phyloP scores from a whole-genome alignment of 2,113 vertebrate genomes.

The Orientallactaga bullata region DNA sequence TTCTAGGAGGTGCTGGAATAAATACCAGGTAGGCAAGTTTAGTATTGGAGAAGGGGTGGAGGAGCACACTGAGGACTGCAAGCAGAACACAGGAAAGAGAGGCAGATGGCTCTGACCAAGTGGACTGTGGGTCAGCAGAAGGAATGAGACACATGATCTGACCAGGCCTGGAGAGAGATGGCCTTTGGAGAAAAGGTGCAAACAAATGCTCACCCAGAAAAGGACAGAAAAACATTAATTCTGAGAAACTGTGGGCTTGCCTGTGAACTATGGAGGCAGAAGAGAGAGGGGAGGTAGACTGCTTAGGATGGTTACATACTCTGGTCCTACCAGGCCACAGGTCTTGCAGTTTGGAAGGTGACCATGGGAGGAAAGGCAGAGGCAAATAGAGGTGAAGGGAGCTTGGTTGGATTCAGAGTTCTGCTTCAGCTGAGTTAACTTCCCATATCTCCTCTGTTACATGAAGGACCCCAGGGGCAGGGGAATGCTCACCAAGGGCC shows the following conservation, averaged over 20 bases:
- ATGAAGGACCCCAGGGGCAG: not conserved
- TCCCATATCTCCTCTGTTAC: not conserved
- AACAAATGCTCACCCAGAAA: not conserved
- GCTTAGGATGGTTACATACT: not conserved
- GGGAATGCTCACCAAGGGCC: not conserved
- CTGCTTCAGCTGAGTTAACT: not conserved
- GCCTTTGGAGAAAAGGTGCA: not conserved
- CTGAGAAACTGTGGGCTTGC: not conserved
- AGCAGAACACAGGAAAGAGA: too few species aligned
- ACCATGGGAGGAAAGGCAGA: not conserved
- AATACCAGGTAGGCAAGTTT: not conserved
- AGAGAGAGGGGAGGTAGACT: not conserved
- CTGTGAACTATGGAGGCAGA: not conserved
- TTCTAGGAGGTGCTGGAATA: not conserved
- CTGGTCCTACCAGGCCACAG: too few species aligned
- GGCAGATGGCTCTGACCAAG: not conserved
- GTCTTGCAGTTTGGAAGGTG: not conserved
- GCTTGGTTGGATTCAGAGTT: not conserved
- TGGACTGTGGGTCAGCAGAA: accelerated
- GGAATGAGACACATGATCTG: accelerated
- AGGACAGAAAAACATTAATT: not conserved
- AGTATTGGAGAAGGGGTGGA: not conserved
- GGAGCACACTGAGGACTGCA: not conserved
- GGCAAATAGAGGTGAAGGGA: not conserved
- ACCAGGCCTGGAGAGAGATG: not conserved